Percentiles rank a stretch among this genome's conserved stretches.
Evolutionary conservation across 2,113 vertebrate genomes (phyloP).

Genomic region (Notiomystis cincta): DNA sequence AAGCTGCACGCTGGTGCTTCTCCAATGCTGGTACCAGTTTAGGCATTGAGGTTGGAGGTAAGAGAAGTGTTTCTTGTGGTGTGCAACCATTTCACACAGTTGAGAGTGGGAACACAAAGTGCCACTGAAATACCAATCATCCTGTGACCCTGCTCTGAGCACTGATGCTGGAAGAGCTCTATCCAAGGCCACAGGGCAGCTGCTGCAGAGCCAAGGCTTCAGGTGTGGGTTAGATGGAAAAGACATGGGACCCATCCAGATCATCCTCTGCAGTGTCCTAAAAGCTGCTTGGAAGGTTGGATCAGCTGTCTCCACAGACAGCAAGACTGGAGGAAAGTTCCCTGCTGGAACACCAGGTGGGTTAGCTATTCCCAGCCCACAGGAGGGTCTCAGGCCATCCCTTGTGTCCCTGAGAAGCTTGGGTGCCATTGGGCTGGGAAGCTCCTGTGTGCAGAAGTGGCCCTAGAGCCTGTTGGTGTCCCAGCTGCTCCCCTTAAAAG

Average conservation of each 20-base stretch:
- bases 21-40: background rate
- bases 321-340: background rate
- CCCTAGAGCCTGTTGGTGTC: background rate
- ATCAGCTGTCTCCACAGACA: background rate
- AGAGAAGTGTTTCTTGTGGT: background rate
- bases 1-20: background rate
- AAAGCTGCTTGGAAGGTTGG: background rate
- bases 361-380: background rate
- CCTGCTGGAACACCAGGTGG: background rate
- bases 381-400: background rate
- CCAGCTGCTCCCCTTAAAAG: background rate
- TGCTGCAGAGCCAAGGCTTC: background rate
- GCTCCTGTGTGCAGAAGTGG: background rate
- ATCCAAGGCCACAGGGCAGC: background rate
- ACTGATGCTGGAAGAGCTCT: background rate
- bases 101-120: background rate
- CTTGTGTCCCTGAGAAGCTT: background rate
- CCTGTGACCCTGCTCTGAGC: background rate
- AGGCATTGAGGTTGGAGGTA: rapidly evolving
- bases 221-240: background rate
- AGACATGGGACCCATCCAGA: rapidly evolving
- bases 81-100: rapidly evolving
- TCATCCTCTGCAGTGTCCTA: background rate
- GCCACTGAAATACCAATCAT: background rate
- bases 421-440: background rate